phyloP scores from a whole-genome alignment of 1,140 invertebrate species.

The Pentalonia nigronervosa region DNA sequence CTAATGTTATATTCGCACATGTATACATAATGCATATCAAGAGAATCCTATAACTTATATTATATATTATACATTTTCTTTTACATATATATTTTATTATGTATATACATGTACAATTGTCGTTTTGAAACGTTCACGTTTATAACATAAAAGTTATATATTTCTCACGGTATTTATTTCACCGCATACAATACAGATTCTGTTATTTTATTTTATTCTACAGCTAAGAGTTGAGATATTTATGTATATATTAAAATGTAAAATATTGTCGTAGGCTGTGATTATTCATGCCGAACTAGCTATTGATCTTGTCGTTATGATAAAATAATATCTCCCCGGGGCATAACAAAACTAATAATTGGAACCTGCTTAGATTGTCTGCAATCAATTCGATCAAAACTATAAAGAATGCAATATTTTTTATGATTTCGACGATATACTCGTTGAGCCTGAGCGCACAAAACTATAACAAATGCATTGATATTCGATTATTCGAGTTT shows the following conservation, averaged over 20 bases:
- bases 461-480: neutral
- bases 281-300: neutral
- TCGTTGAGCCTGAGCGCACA: neutral
- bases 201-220: neutral
- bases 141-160: neutral
- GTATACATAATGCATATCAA: constrained; percentile 17
- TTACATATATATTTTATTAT: neutral
- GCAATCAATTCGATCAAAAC: neutral
- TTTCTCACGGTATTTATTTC: neutral
- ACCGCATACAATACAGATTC: neutral
- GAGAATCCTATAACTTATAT: constrained; percentile 2
- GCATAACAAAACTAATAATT: constrained; percentile 19
- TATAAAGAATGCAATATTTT: neutral
- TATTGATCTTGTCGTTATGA: neutral
- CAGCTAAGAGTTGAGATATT: neutral
- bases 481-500: neutral
- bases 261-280: constrained; percentile 9
- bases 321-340: neutral
- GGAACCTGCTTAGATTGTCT: neutral
- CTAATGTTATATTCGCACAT: constrained; percentile 6
- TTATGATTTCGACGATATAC: neutral
- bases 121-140: neutral
- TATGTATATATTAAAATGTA: constrained; percentile 9
- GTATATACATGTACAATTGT: neutral
- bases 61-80: neutral